These are phyloP conservation scores for Jordanella pulchra DNA, from an alignment of 2,797 vertebrate genomes.

Conservation along the genomic window DNA sequence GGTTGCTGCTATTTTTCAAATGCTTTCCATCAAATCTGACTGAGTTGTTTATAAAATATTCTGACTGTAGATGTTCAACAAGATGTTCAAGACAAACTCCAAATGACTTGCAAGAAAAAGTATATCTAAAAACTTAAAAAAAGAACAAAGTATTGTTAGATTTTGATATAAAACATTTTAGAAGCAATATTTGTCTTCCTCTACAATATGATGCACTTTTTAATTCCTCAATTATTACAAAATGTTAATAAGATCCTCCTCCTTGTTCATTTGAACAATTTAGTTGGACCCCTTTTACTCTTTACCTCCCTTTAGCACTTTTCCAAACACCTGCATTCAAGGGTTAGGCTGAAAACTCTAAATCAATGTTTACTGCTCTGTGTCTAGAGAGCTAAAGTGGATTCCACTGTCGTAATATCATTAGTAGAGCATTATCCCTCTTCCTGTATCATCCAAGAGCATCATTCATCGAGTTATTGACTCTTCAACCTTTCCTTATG, in stretches of 20 bases:
- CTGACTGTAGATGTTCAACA: background rate
- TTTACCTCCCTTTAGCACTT: conserved; percentile 11
- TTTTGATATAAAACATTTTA: too few relatives aligned
- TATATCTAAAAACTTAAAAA: background rate
- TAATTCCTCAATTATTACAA: background rate
- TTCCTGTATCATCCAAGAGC: conserved; percentile 7
- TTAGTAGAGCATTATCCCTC: conserved; percentile 17
- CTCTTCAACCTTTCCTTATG: conserved; percentile 16
- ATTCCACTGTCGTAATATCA: conserved; percentile 19
- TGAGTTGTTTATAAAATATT: background rate
- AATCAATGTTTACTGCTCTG: conserved; percentile 20
- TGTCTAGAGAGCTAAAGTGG: conserved; percentile 20
- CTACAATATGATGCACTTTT: background rate
- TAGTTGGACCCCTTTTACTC: conserved; percentile 4
- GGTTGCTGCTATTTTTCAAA: background rate
- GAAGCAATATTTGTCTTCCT: background rate
- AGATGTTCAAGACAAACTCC: background rate
- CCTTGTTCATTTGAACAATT: background rate
- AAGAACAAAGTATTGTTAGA: background rate
- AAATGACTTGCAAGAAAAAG: background rate
- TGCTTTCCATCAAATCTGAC: background rate
- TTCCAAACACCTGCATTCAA: conserved; percentile 9
- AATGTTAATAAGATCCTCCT: background rate
- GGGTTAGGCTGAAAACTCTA: conserved; percentile 20
- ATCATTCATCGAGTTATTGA: background rate